These are phyloP conservation scores for Xylota segnis DNA, from an alignment of 2,888 invertebrate genomes.

Conservation along the genomic window DNA sequence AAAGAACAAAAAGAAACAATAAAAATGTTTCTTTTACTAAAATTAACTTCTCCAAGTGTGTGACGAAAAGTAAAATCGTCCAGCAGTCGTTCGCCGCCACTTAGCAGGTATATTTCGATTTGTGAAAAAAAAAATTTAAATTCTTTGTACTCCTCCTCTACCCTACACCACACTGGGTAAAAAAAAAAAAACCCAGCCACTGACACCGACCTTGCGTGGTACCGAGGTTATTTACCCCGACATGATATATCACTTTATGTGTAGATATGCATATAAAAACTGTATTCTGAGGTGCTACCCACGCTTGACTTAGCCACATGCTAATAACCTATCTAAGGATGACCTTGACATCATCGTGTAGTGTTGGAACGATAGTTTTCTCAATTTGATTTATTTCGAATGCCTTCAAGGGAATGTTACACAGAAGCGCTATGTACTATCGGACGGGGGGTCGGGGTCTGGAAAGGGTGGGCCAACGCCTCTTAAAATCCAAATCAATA, in stretches of 20 bases:
- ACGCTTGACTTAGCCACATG: constrained; percentile 27
- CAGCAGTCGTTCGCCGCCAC: neutral
- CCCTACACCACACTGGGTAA: neutral
- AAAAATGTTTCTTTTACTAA: constrained; percentile 24
- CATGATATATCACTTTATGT: constrained; percentile 13
- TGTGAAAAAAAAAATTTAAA: neutral
- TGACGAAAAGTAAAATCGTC: constrained; percentile 8
- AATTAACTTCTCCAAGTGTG: constrained; percentile 28
- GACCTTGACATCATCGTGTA: constrained; percentile 32
- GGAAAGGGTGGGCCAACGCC: constrained; percentile 30
- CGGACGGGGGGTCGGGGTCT: neutral
- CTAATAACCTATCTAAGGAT: constrained; percentile 31
- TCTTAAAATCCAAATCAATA: constrained; percentile 13
- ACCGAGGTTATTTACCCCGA: constrained; percentile 57
- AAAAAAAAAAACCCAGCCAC: constrained; percentile 18
- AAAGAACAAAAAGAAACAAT: neutral
- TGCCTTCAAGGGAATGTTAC: neutral
- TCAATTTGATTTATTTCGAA: neutral
- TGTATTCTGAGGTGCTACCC: constrained; percentile 12
- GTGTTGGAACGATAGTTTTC: neutral
- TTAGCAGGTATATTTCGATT: constrained; percentile 44
- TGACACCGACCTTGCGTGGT: constrained; percentile 48
- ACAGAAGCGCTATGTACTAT: neutral
- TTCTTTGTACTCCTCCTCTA: neutral
- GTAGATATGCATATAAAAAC: constrained; percentile 14